Base-by-base conservation (phyloP, 2,888 invertebrate genomes). In the Chirona hameri region DNA sequence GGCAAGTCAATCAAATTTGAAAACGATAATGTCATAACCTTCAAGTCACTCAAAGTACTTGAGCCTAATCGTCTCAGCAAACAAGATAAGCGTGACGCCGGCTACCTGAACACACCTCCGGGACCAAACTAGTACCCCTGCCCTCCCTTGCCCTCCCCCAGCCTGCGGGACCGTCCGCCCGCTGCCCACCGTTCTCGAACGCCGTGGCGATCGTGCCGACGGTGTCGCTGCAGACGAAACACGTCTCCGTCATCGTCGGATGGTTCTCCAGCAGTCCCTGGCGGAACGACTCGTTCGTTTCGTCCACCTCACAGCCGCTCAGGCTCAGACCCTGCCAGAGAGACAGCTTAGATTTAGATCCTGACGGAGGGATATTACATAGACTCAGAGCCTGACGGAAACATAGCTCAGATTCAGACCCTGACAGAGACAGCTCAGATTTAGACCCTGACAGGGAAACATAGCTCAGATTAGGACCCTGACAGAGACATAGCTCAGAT, bases 221-320 rank as follows among this genome's bases (percentile, higher is more conserved):
- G 0, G 97, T 96, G 87, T 98, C 98, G 82, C 95, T 96, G 69
- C 92, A 93, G 0, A 97, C 92, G 57, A 92, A 90, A 85, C 93
- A 90, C 21, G 92, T 91, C 39, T 87, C 86, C 48, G 87, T 86
- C 85, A 94, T 89, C 29, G 89, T 87, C 0, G 93, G 93, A 86
- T 93, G 93, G 69, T 89, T 90, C 55, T 90, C 88, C 83, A 89
- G 88, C 82, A 98, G 89, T 29, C 91, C 91, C 65, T 91, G 89
- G 81, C 91, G 92, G 79, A 98, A 88, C 85, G 92, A 90, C 21
- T 90, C 89, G 87, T 96, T 95, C 29, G 93, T 92, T 86, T 92
- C 92, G 84, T 93, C 93, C 84, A 94, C 93, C 88, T 96, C 97
- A 87, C 96, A 97, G 60, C 98, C 98, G 86, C 97, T 98, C 85